Evolutionary conservation across 2,888 invertebrate genomes (phyloP), one percentile per base, ranked within the genome.

Genomic region (Malachius bipustulatus): DNA sequence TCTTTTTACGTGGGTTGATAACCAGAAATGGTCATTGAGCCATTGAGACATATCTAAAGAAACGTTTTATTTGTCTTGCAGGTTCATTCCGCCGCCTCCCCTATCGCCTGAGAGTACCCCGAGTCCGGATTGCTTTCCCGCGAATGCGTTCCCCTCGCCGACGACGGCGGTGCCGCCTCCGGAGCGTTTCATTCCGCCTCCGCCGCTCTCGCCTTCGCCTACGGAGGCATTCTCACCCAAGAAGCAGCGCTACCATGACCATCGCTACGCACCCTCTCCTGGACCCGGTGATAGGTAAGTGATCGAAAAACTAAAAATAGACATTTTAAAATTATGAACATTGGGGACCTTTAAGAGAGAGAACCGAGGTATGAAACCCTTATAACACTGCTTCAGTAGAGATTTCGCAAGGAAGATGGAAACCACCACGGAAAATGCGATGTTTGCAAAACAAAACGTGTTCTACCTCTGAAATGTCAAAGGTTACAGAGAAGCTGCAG

Each of bases 41-140:
- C n/a, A n/a, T n/a, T n/a, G n/a, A n/a, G n/a, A 19, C 24, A 19
- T 19, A 8, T 19, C n/a, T 19, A 8, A 19, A 19, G 6, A 19
- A 8, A 19, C n/a, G 6, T 19, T 72, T n/a, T 19, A 8, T 19
- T 19, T 19, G n/a, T n/a, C 11, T 10, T 11, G n/a, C 12, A 35
- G 42, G 19, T 44, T 44, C 27, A 70, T 73, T 45, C 74, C 75
- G 32, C 65, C 66, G 50, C 74, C 77, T 50, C 75, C 75, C 55
- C 62, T 76, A 51, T 73, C 75, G 53, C 50, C 74, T 58, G 70
- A 70, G 37, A 60, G 57, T 42, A 55, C 54, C 10, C 30, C 53
- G 26, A 64, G 73, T 65, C 71, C 69, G 59, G 73, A 70, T 62
- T 73, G 69, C 60, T 71, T 65, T 63, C 66, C 68, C 60, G 69